Percentiles rank a stretch among this genome's conserved stretches.
These are phyloP conservation scores for honey bee (Apis mellifera) DNA, from an alignment of 1,140 invertebrate genomes.

Conservation along the genomic window DNA sequence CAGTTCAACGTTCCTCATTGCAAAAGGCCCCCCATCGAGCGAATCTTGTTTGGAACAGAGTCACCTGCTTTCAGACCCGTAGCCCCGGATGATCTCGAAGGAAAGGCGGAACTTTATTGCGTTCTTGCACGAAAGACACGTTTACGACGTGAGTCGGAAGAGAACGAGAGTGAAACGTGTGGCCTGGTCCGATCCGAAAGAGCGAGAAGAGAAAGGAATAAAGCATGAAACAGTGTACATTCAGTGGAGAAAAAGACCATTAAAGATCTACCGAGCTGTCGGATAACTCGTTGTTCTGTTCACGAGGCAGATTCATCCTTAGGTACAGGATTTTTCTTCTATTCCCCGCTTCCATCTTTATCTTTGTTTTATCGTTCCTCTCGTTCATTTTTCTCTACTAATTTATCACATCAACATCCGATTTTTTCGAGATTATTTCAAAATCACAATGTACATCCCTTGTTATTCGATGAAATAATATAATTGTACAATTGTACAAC, in stretches of 20 bases:
- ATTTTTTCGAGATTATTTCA: conserved; percentile 3
- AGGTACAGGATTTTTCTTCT: conserved; percentile 33
- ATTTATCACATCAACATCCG: conserved; percentile 18
- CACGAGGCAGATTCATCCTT: conserved; percentile 49
- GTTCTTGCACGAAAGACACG: conserved; percentile 50
- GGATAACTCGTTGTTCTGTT: conserved; percentile 53
- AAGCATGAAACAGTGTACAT: conserved; percentile 63
- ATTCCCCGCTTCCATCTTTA: conserved; percentile 26
- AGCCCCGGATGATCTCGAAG: conserved; percentile 41
- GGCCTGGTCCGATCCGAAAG: conserved; percentile 10
- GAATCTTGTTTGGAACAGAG: conserved; percentile 64
- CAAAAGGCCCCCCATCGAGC: conserved; percentile 61
- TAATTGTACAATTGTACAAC: too few relatives aligned
- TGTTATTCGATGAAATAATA: too few relatives aligned
- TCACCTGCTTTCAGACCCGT: conserved; percentile 68
- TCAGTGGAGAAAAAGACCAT: conserved; percentile 57
- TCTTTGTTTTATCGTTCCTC: background rate
- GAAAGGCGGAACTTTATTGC: conserved; percentile 48
- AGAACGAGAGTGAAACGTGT: conserved; percentile 57
- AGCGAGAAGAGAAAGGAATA: conserved; percentile 39
- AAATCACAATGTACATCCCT: background rate
- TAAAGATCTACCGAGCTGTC: conserved; percentile 61
- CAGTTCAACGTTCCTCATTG: conserved; percentile 48
- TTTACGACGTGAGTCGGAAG: conserved; percentile 58
- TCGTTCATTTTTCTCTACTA: conserved; percentile 29